Evolutionary conservation across 2,113 vertebrate genomes (phyloP), one percentile per base, ranked within the genome.

Genomic region (Brevimyrus niger): DNA sequence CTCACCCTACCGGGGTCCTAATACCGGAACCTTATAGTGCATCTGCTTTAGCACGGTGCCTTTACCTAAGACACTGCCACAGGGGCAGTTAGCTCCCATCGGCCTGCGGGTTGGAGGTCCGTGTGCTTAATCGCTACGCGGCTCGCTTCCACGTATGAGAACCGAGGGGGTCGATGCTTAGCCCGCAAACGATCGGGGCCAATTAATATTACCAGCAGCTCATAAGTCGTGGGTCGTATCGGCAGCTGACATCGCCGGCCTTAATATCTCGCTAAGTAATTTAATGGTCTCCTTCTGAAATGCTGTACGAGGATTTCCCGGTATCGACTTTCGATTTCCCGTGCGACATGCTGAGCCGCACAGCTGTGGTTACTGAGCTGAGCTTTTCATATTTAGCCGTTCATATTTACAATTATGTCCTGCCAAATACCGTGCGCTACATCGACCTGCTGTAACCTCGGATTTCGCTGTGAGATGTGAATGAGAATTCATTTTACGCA

Each of bases 251-350:
- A 93, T 91, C 90, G 88, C 89, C 91, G 88, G 90, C 92, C 90
- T 92, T 85, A 92, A 93, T 91, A 92, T 92, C 91, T 89, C 90
- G 91, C 90, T 92, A n/a, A 92, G 93, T 92, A 91, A 94, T 93
- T 93, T 88, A 93, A 94, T 92, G 89, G 89, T 48, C 92, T 93
- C 89, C 92, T 90, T 89, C 91, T 88, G 91, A 92, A 91, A 92
- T 89, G 88, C 92, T 91, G 91, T 91, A 88, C 83, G 90, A 90
- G 88, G 91, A 91, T 92, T 93, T 91, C 90, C 85, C 58, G 84
- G 83, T 85, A 93, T 92, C 94, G 92, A 94, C 94, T 94, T 91
- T 92, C 3, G 27, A 69, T 69, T 93, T 92, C 93, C 91, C 92
- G 89, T 88, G 89, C 91, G 91, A 93, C 92, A 91, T 88, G 90